Percentiles rank a stretch among this genome's conserved stretches.
Conservation (phyloP, 2,888 invertebrate species). For the Lepas anatifera region DNA sequence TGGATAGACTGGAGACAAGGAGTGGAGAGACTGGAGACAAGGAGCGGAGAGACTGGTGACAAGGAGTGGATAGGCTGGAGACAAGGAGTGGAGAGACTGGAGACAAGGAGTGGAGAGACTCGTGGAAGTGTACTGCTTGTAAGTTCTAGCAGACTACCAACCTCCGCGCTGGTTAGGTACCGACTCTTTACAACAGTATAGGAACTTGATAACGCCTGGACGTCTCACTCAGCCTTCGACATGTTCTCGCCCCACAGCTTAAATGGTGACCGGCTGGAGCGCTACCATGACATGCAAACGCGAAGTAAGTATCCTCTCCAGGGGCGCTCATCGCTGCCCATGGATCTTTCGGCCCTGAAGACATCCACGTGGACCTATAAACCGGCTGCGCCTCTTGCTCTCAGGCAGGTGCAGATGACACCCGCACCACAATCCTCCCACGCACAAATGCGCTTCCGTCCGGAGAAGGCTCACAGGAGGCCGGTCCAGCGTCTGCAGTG, state of each 20-base stretch:
- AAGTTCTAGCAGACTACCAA: too few species aligned
- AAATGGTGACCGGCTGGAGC: slow-evolving; percentile 5
- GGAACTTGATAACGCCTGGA: not conserved
- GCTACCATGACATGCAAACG: slow-evolving; percentile 13
- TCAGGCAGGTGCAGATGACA: slow-evolving; percentile 17
- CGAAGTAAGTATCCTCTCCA: not conserved
- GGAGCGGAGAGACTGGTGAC: too few species aligned
- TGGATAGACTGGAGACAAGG: too few species aligned
- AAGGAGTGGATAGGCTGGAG: too few species aligned
- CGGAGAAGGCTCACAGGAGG: slow-evolving; percentile 21
- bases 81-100: too few species aligned
- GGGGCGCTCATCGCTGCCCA: slow-evolving; percentile 19
- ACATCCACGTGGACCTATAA: slow-evolving; percentile 26
- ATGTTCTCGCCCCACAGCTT: not conserved
- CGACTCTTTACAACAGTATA: not conserved
- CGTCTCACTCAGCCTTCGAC: not conserved
- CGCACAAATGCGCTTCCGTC: slow-evolving; percentile 23
- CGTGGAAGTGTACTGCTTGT: not conserved
- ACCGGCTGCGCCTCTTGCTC: slow-evolving; percentile 20
- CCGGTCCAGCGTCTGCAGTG: slow-evolving; percentile 28
- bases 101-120: too few species aligned
- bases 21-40: too few species aligned
- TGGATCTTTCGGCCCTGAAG: slow-evolving; percentile 24
- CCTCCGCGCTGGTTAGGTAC: too few species aligned
- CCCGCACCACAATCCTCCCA: slow-evolving; percentile 16